phyloP scores from a whole-genome alignment of 2,797 vertebrate species.

The Dendrocincla fuliginosa region DNA sequence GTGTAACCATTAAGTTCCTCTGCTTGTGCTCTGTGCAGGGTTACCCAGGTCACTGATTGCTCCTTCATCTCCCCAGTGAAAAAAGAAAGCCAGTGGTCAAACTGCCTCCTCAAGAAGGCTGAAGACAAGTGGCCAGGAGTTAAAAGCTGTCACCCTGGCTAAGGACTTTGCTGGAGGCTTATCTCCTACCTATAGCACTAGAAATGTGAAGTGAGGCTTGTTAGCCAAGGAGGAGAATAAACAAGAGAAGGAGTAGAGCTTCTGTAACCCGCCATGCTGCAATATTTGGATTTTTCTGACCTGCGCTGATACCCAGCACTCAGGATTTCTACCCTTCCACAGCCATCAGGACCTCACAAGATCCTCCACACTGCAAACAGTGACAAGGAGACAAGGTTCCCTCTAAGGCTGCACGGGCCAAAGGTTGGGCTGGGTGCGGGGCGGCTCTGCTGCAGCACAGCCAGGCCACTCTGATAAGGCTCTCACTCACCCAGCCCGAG shows the following conservation, averaged over 20 bases:
- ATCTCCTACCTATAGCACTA: not conserved
- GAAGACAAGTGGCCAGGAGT: not conserved
- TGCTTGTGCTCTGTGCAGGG: not conserved
- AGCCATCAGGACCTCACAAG: not conserved
- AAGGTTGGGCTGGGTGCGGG: not conserved
- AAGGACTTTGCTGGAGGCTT: not conserved
- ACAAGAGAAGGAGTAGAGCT: not conserved
- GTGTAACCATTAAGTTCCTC: not conserved
- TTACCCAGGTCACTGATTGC: constrained; percentile 24
- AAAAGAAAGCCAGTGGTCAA: not conserved
- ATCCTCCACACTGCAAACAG: not conserved
- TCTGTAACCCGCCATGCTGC: not conserved
- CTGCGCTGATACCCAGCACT: rapidly evolving
- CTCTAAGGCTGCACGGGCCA: not conserved
- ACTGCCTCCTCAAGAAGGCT: not conserved
- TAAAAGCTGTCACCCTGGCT: not conserved
- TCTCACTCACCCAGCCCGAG: not conserved
- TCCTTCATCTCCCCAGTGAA: not conserved
- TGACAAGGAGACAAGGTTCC: not conserved
- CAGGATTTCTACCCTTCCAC: not conserved
- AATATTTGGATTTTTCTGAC: not conserved
- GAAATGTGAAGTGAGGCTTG: not conserved
- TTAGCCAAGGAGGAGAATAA: not conserved
- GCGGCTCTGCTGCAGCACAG: not conserved
- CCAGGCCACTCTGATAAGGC: not conserved